Conservation (phyloP, 53 echinoderm and acorn worm genomes). For the Mesocentrotus franciscanus region DNA sequence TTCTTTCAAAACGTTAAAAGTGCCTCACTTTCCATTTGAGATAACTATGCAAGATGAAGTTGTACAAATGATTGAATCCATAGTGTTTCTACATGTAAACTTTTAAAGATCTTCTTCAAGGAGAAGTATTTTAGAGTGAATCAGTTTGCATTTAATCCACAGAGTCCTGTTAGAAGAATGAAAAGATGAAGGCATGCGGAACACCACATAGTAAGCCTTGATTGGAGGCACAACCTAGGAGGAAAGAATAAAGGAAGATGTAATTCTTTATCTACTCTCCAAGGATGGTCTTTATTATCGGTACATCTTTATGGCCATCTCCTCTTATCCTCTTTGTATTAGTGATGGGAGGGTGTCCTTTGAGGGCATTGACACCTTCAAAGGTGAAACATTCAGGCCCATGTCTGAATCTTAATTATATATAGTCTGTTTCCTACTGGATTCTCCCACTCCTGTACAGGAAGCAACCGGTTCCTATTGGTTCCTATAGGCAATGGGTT, state of each 20-base stretch:
- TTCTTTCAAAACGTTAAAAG: no score
- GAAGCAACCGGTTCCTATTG: no score
- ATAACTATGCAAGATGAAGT: not conserved
- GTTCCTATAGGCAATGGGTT: no score
- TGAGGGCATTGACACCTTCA: conserved; percentile 40
- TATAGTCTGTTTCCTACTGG: no score
- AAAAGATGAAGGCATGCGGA: conserved; percentile 45
- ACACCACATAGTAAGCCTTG: not conserved
- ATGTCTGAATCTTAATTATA: no score
- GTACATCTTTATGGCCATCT: conserved; percentile 35
- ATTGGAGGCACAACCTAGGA: conserved; percentile 8
- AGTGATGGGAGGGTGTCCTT: not conserved
- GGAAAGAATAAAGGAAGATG: conserved; percentile 21
- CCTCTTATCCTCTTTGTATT: conserved; percentile 32
- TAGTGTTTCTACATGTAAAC: not conserved
- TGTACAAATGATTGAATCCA: not conserved
- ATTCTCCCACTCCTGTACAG: no score
- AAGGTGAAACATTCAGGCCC: no score
- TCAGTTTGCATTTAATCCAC: not conserved
- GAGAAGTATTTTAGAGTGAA: not conserved
- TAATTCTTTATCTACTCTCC: conserved; percentile 12
- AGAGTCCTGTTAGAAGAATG: not conserved
- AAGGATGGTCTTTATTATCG: conserved; percentile 16
- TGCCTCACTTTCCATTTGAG: not conserved
- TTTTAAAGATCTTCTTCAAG: not conserved